Base-by-base conservation (phyloP, 2,113 vertebrate species). In the Chitala chitala region DNA sequence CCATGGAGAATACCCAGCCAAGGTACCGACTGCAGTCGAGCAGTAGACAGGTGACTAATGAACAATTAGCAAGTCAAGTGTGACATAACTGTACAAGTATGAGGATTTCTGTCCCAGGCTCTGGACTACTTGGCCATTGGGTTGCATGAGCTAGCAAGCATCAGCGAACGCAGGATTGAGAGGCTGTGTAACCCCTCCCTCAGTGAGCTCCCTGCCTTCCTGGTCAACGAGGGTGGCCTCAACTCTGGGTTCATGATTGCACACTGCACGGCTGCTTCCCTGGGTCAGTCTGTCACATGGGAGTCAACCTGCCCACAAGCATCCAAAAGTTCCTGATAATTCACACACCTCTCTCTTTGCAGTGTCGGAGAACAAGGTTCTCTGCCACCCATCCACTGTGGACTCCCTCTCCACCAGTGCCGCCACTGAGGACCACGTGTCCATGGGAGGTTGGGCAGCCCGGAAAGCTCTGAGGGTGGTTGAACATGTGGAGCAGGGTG, bases 241-340 rank as follows among this genome's bases (percentile, higher is more conserved):
- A 99, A 99, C 86, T 99, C 96, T 0, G 98, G 98, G 1, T 99
- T 99, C 86, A 99, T 99, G 98, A 98, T 99, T 10, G 98, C 98
- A 17, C 98, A 99, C 81, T 99, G 98, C 81, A 96, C 98, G 0
- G 96, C 98, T 0, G 98, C 98, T 3, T 86, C 96, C 48, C 87
- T 99, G 48, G 98, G 98, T 99, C 71, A 86, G 93, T 81, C 44
- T 7, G 20, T 7, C 20, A 2, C 31, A 29, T 22, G 59, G 59
- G 31, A 13, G 1, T 48, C 40, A 44, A 4, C 42, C 40, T 51
- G 55, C 48, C 15, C 29, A 17, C 17, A 2, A 26, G 15, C 50
- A 15, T 33, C 26, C 15, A 33, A 42, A 15, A 12, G 38, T 5
- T 31, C 24, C 20, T n/a, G 38, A 7, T 20, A 8, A 68, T 26